Evolutionary conservation across 2,888 invertebrate genomes (phyloP).

Genomic region (Pristionchus mayeri): DNA sequence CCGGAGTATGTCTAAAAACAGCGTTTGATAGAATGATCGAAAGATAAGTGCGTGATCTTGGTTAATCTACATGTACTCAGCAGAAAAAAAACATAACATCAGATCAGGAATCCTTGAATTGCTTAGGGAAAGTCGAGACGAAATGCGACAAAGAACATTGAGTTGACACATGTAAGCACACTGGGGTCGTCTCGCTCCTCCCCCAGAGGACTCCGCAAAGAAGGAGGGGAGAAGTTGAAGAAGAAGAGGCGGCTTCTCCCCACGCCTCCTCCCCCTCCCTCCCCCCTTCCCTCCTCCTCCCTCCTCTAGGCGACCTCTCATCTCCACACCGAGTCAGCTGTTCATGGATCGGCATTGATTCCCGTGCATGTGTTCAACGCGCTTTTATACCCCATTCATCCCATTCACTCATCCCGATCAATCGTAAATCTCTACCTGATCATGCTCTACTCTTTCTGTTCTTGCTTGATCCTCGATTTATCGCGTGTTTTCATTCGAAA

Average conservation of each 20-base stretch:
- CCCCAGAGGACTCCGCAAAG: background rate
- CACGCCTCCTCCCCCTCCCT: slow-evolving; percentile 7
- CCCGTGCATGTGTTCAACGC: slow-evolving; percentile 2
- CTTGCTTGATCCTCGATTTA: background rate
- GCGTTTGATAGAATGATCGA: no score
- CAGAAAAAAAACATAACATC: no score
- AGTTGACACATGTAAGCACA: background rate
- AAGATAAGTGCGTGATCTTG: background rate
- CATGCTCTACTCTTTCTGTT: no score
- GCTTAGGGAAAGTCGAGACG: background rate
- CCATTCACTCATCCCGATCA: no score
- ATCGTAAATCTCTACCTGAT: no score
- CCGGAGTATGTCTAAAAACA: no score
- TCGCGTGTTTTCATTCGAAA: background rate
- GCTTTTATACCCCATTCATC: background rate
- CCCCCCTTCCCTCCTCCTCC: background rate
- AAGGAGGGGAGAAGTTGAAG: background rate
- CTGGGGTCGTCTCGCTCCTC: background rate
- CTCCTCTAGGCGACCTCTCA: background rate
- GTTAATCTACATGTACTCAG: no score
- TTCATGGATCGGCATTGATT: background rate
- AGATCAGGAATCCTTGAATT: background rate
- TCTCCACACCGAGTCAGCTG: slow-evolving; percentile 22
- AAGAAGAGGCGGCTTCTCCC: slow-evolving; percentile 11
- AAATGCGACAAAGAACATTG: background rate